Evolutionary conservation across 53 echinoderm and acorn worm genomes (phyloP).

Genomic region (Luidia sarsii): DNA sequence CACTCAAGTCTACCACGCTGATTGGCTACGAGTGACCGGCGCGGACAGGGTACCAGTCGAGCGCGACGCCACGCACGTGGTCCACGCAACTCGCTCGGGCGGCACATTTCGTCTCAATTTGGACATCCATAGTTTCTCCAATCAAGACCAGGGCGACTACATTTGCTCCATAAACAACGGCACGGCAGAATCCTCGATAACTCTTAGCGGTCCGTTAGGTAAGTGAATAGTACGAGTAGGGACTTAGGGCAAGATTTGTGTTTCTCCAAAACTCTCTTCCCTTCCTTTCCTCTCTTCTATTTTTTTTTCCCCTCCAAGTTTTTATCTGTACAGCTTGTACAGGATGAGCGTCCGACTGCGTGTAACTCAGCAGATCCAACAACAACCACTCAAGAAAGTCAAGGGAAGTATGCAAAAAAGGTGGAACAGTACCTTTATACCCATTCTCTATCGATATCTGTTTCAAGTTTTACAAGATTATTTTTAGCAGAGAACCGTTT

Average conservation of each 20-base stretch:
- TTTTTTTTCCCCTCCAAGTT: neutral
- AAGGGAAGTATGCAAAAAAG: too few relatives aligned
- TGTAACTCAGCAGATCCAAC: too few relatives aligned
- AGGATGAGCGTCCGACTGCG: too few relatives aligned
- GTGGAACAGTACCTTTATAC: too few relatives aligned
- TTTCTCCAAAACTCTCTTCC: neutral
- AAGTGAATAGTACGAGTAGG: conserved; percentile 2
- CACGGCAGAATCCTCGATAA: neutral
- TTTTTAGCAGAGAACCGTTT: too few relatives aligned
- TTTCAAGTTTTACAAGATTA: too few relatives aligned
- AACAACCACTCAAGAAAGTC: too few relatives aligned
- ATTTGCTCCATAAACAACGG: conserved; percentile 28
- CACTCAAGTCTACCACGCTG: conserved; percentile 36
- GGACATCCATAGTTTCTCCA: conserved; percentile 1
- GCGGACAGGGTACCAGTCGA: neutral
- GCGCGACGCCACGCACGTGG: neutral
- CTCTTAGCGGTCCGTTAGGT: neutral
- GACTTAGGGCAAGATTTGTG: conserved; percentile 19
- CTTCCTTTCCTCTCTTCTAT: neutral
- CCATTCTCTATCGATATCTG: too few relatives aligned
- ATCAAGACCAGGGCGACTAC: conserved; percentile 1
- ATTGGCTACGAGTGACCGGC: conserved; percentile 18
- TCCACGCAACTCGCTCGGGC: neutral
- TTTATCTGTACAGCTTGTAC: conserved; percentile 19
- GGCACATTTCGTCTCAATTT: neutral